Evolutionary conservation across 1,140 invertebrate species (phyloP), one percentile per base, ranked within the genome.

Genomic region (Drosophila tani): DNA sequence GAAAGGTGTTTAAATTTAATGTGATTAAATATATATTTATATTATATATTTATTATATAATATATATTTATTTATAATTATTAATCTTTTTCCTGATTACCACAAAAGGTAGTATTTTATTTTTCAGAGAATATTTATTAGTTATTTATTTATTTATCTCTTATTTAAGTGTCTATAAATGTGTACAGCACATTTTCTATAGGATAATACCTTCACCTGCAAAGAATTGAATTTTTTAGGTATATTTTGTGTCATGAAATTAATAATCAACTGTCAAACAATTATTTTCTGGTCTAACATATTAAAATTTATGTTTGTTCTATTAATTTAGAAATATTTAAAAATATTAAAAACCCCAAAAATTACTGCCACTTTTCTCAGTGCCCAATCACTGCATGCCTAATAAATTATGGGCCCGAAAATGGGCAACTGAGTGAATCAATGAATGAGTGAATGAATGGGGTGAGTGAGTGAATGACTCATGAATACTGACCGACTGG

Each of bases 371-470:
- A n/a, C 41, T 66, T 51, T 11, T 35, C 6, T 11, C 19, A 8
- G 46, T 53, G 47, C 49, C 40, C 17, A 65, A 69, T 70, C 40
- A 35, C 40, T 43, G 62, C 67, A 67, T 67, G 47, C 63, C 47
- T 38, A 35, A 70, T 70, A 67, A 66, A 70, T 67, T 53, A 21
- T 27, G 27, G 27, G 24, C 21, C 43, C 21, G 6, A 35, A 69
- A 69, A 27, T 67, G 63, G 63, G 29, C 56, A 63, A 35, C 38
- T 41, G 40, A 21, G 32, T 53, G 32, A 50, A 49, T 53, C 29
- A 35, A 53, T 53, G 19, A 50, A 15, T 50, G 49, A 35, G 9
- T 49, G 45, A 50, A 24, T 32, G 8, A 32, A 29, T 29, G 27
- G 14, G 7, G 19, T 14, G 12, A 32, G 27, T 35, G 29, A 17